These are phyloP conservation scores for Lamprologus lemairii DNA, from an alignment of 2,113 vertebrate species.

Conservation along the genomic window DNA sequence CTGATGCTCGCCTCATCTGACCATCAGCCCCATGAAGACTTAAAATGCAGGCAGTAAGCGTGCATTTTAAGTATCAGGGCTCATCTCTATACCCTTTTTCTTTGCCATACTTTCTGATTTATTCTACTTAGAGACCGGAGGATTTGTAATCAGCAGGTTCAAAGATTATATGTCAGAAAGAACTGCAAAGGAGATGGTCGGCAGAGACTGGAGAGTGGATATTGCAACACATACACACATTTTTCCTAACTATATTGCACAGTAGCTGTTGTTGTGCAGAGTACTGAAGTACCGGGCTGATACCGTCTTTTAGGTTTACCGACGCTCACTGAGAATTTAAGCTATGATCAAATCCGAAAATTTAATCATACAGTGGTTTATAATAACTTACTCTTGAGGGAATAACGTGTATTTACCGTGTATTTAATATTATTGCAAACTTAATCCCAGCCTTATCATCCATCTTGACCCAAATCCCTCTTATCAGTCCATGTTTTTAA, in stretches of 20 bases:
- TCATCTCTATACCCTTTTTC: neutral
- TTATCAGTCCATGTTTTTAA: conserved; percentile 2
- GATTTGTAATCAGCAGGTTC: conserved; percentile 22
- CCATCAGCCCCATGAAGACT: conserved; percentile 28
- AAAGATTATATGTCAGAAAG: conserved; percentile 23
- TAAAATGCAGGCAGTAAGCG: conserved; percentile 54
- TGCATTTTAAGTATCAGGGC: no score
- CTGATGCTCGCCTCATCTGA: neutral
- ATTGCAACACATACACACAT: neutral
- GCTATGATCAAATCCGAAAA: neutral
- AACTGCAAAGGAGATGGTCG: conserved; percentile 5
- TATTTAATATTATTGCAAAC: conserved; percentile 40
- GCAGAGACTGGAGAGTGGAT: neutral
- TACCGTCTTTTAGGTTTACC: neutral
- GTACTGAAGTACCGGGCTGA: neutral
- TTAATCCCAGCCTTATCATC: conserved; percentile 51
- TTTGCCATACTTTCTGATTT: neutral
- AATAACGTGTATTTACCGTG: conserved; percentile 28
- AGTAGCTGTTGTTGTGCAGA: neutral
- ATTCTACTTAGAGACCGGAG: neutral
- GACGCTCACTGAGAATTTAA: neutral
- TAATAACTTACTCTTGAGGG: conserved; percentile 40
- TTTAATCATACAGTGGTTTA: conserved; percentile 27
- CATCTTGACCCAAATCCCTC: conserved; percentile 45
- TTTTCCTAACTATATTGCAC: neutral